Evolutionary conservation across 2,113 vertebrate species (phyloP).

Genomic region (Petrocephalus microphthalmus): DNA sequence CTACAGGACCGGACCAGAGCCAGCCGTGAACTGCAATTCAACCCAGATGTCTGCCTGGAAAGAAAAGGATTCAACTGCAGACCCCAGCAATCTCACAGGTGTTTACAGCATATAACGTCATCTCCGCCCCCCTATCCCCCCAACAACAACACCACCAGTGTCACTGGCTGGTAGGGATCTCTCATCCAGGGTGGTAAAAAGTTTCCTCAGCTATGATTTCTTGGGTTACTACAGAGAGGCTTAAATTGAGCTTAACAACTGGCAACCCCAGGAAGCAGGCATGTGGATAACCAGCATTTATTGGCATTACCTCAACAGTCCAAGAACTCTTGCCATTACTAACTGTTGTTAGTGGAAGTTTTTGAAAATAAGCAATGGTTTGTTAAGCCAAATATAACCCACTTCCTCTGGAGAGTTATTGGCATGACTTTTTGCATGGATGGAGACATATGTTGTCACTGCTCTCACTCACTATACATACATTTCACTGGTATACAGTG

Average conservation of each 20-base stretch:
- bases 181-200: background rate
- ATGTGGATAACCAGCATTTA: background rate
- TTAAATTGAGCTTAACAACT: background rate
- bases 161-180: background rate
- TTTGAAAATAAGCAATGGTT: background rate
- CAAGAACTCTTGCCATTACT: background rate
- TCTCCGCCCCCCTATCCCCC: background rate
- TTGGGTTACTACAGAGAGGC: background rate
- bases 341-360: background rate
- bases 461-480: no score
- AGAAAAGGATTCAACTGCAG: background rate
- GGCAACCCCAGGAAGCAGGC: background rate
- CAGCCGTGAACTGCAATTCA: background rate
- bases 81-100: background rate
- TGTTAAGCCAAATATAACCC: background rate
- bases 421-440: background rate
- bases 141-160: background rate
- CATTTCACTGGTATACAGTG: no score
- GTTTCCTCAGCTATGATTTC: background rate
- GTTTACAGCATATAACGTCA: background rate
- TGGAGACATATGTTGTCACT: no score
- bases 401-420: background rate
- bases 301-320: background rate
- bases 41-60: constrained; percentile 14
- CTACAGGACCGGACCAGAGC: background rate